These are phyloP conservation scores for Nematolebias whitei DNA, from an alignment of 2,113 vertebrate species.

Conservation along the genomic window DNA sequence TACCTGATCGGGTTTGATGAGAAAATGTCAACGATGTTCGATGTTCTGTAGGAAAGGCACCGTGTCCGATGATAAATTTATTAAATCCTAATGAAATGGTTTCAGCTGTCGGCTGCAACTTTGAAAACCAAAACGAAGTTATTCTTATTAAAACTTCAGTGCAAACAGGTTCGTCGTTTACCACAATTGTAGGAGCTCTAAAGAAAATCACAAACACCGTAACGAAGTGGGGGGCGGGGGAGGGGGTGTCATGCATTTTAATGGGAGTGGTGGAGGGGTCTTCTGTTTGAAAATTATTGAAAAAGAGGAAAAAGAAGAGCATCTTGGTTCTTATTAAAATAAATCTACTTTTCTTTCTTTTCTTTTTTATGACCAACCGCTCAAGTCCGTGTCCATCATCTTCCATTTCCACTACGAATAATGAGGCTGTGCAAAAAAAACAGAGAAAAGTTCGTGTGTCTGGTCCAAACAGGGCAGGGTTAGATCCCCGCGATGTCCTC, in stretches of 20 bases:
- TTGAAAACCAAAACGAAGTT: constrained; percentile 62
- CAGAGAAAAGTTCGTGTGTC: constrained; percentile 85
- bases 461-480: constrained; percentile 95
- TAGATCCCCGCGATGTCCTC: constrained; percentile 84
- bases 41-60: constrained; percentile 96
- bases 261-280: constrained; percentile 21
- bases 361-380: constrained; percentile 61
- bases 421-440: constrained; percentile 91
- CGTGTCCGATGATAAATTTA: constrained; percentile 94
- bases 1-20: constrained; percentile 68
- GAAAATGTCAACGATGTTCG: constrained; percentile 84
- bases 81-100: constrained; percentile 87
- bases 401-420: constrained; percentile 90
- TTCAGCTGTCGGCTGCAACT: constrained; percentile 72
- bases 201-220: constrained; percentile 80
- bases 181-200: constrained; percentile 70
- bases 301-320: constrained; percentile 86
- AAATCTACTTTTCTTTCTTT: constrained; percentile 84
- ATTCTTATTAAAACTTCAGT: constrained; percentile 62
- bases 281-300: constrained; percentile 85
- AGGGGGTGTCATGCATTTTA: constrained; percentile 86
- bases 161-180: constrained; percentile 62
- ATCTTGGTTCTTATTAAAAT: constrained; percentile 92
- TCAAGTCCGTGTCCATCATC: constrained; percentile 84
- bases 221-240: constrained; percentile 2